Evolutionary conservation across 2,888 invertebrate genomes (phyloP), one percentile per base, ranked within the genome.

Genomic region (Yponomeuta malinellus): DNA sequence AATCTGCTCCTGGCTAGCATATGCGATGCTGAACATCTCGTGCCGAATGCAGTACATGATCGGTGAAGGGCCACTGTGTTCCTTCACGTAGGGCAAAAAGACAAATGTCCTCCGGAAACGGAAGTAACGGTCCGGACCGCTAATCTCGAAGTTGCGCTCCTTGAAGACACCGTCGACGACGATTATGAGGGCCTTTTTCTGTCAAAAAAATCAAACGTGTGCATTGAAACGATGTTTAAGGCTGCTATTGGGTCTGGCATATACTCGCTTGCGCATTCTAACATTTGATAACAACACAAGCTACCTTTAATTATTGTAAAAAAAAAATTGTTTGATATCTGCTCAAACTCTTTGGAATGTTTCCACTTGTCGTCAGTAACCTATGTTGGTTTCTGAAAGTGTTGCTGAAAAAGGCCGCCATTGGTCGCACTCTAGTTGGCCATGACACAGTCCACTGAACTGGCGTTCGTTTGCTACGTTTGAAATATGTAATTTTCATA

Each of bases 71-170:
- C 37, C 37, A n/a, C 10, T 10, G 1, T 33, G 70, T 37, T 15
- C 63, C 10, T 8, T 12, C n/a, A 63, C 12, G 6, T 29, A 59
- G 12, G 71, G 68, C 12, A 68, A 48, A 10, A 89, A 83, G 1
- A 85, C 66, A 70, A 90, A 88, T 0, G 89, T 84, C 68, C 89
- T 80, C 73, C 90, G 78, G 73, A 91, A 91, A 10, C 79, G 79
- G 71, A 81, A 79, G 48, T 78, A 71, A 0, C 73, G 73, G 4
- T 79, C 76, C 3, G 74, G 73, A 0, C 59, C 4, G 0, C 71
- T 67, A 0, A 48, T 43, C 2, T 74, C 63, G 2, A 69, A 68
- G 12, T 70, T 69, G 12, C 73, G 72, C 70, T 89, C 87, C 72
- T 83, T 87, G 74, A 79, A 87, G 4, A 89, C 74, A 0, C 91